Evolutionary conservation across 2,797 vertebrate species (phyloP), one percentile per base, ranked within the genome.

Genomic region (Okamejei kenojei): DNA sequence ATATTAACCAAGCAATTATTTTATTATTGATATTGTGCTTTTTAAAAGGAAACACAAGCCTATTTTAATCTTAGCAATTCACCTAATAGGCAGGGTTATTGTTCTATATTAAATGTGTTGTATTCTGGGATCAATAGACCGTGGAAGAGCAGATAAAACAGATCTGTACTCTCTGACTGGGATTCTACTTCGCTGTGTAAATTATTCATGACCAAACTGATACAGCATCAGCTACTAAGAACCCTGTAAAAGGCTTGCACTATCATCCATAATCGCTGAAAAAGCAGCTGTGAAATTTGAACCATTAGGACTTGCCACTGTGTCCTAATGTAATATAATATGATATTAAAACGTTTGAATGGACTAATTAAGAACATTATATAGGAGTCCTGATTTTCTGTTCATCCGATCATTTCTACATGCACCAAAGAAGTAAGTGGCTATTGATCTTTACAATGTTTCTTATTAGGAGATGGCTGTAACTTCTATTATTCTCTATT

Each of bases 131-230:
- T 98, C 97, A 97, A 97, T 97, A 93, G 93, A 94, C 97, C 96
- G 95, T 96, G 96, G 96, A 96, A 97, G 96, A 96, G 96, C 96
- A 95, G 95, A 97, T 97, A 96, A 96, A 96, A 97, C 96, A 94
- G 96, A 95, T 97, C 90, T 58, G 29, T 58, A 97, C 96, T 97
- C 97, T 98, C 97, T 97, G 97, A 97, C 97, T 96, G 92, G 94
- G 97, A 94, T 95, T 97, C 96, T 97, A 97, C 97, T 98, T 98
- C 98, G 97, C 96, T 93, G 95, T 94, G 96, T 98, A 97, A 98
- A 98, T 99, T 97, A 98, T 98, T 98, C 97, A 98, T 97, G 96
- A 95, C 94, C 95, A 95, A 96, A 96, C 97, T 96, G 96, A 96
- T 94, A 96, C 96, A 95, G 96, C 96, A 96, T 96, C 96, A 96